Conservation (phyloP, 2,113 vertebrate genomes). For the Calidris pygmaea region DNA sequence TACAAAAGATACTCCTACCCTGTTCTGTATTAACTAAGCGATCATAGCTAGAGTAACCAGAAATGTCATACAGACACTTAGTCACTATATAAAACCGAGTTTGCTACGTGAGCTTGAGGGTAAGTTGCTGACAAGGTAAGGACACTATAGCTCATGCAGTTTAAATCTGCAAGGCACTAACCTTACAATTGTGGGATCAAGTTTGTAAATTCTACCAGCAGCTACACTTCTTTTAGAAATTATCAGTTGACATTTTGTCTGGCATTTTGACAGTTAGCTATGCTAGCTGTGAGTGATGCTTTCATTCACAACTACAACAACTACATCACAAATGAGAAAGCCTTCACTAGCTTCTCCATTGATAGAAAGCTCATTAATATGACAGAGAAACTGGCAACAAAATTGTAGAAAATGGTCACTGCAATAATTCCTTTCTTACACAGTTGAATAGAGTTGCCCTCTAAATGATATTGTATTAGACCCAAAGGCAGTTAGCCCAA, state of each 20-base stretch:
- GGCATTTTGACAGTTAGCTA: neutral
- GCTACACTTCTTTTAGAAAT: neutral
- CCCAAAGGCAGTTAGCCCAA: neutral
- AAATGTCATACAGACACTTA: neutral
- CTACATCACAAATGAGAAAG: neutral
- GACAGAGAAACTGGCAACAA: neutral
- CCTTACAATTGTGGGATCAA: neutral
- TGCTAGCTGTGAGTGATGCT: neutral
- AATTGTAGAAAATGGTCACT: neutral
- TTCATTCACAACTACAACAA: neutral
- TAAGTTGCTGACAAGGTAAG: neutral
- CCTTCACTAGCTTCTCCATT: neutral
- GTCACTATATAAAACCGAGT: neutral
- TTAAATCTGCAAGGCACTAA: neutral
- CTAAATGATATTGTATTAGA: neutral
- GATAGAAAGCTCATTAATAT: neutral
- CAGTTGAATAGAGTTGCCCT: neutral
- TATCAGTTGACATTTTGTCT: neutral
- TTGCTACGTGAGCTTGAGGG: neutral
- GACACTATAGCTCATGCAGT: neutral
- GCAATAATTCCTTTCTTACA: neutral
- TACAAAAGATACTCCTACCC: neutral
- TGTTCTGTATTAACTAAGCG: neutral
- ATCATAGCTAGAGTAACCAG: neutral
- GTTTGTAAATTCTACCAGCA: neutral